Percentiles rank a stretch among this genome's conserved stretches.
phyloP scores from a whole-genome alignment of 1,140 invertebrate species.

The Watersipora subatra region DNA sequence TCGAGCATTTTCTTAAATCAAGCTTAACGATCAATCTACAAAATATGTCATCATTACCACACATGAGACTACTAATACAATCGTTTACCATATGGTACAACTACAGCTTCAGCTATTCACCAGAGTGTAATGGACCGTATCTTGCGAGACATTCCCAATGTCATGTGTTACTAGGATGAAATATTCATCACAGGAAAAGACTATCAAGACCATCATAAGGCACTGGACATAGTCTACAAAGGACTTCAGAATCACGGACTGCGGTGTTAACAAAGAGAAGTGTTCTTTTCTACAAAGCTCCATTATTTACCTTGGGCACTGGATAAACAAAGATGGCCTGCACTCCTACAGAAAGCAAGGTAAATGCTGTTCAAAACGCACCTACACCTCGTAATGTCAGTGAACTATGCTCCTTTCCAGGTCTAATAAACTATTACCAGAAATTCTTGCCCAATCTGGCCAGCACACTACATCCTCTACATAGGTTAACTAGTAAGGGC shows the following conservation, averaged over 20 bases:
- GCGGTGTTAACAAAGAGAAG: background rate
- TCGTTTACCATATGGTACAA: background rate
- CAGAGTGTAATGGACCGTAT: background rate
- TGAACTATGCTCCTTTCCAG: background rate
- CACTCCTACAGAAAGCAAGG: background rate
- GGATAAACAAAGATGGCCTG: too few relatives aligned
- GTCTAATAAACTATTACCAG: background rate
- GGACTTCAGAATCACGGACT: background rate
- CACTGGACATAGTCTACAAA: background rate
- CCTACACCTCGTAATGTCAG: background rate
- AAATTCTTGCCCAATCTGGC: too few relatives aligned
- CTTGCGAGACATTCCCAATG: background rate
- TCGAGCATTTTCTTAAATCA: too few relatives aligned
- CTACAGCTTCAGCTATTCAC: background rate
- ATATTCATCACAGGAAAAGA: slow-evolving; percentile 20
- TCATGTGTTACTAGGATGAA: slow-evolving; percentile 8
- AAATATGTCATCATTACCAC: too few relatives aligned
- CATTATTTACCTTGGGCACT: too few relatives aligned
- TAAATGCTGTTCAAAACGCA: too few relatives aligned
- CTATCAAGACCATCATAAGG: too few relatives aligned
- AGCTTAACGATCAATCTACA: too few relatives aligned
- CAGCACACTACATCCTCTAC: too few relatives aligned
- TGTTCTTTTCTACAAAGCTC: too few relatives aligned
- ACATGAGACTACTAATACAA: background rate
- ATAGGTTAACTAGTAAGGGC: background rate